Base-by-base conservation (phyloP, 2,113 vertebrate species). In the Cygnus buccinator region DNA sequence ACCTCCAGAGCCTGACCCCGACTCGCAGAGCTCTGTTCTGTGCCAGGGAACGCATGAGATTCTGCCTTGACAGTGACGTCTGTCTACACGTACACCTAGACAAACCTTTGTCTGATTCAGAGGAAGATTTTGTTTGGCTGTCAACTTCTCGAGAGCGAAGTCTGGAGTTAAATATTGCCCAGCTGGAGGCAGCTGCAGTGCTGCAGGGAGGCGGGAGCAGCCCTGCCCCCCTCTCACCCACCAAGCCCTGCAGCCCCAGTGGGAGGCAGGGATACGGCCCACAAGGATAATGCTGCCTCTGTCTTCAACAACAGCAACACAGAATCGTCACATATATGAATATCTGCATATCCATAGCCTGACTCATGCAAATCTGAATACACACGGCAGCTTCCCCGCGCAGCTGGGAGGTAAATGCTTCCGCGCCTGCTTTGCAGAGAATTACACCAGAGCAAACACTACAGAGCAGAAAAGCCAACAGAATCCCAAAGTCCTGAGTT, bases 21-120 rank as follows among this genome's bases (percentile, higher is more conserved):
- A 22, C 46, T 21, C 10, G 5, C 46, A 33, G 68, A 33, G 33
- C 55, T 76, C 65, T 26, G 2, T 3, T 26, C 10, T 4, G 18
- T 28, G 48, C 48, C 31, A 0, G 6, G 61, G 37, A 71, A 33
- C 0, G 0, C 3, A 23, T 3, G 8, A 1, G 16, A 33, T 14
- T 31, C 70, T 33, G 73, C 66, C 57, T 33, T 1, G 0, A 25
- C 19, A 23, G 37, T 8, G 44, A 70, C 22, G 1, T 52, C 70
- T 35, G 55, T 9, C 94, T 43, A 13, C 11, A 15, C 5, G 0
- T 2, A 2, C 1, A 2, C 31, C 55, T 46, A 31, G 58, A 41
- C 9, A 72, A 75, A 80, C 37, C 63, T 67, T 25, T 39, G 48
- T 33, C 54, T n/a, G 5, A 10, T 7, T 74, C n/a, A 25, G 44